Percentiles rank a stretch among this genome's conserved stretches.
phyloP scores from a whole-genome alignment of 2,888 invertebrate species.

The Schizaphis graminum region DNA sequence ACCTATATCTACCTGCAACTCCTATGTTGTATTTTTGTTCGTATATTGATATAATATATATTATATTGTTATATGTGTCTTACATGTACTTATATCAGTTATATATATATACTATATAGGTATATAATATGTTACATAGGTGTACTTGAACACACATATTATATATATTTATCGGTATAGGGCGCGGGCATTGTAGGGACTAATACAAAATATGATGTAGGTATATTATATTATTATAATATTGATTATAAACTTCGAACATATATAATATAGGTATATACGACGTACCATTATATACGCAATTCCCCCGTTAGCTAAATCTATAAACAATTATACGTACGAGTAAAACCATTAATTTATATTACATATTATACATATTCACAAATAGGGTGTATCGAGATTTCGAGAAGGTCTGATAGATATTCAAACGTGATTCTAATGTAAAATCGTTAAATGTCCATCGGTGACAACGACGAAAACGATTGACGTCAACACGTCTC shows the following conservation, averaged over 20 bases:
- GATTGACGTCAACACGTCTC: background rate
- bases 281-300: background rate
- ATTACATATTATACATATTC: background rate
- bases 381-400: background rate
- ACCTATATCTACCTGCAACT: background rate
- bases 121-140: background rate
- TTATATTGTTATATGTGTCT: background rate
- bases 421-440: background rate
- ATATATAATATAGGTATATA: background rate
- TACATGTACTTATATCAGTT: background rate
- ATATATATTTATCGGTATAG: background rate
- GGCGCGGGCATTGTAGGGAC: background rate
- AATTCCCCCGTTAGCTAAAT: background rate
- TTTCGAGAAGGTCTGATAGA: background rate
- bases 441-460: background rate
- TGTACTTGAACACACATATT: background rate
- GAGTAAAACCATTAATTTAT: background rate
- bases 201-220: background rate
- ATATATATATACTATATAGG: background rate
- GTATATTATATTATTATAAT: background rate
- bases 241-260: background rate
- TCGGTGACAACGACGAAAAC: background rate
- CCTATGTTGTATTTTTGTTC: background rate
- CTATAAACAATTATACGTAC: background rate
- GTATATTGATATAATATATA: background rate